A percentile compares a stretch with the other conserved stretches of the same genome.
These are phyloP conservation scores for Frankliniella fusca DNA, from an alignment of 2,888 invertebrate species.

Conservation along the genomic window DNA sequence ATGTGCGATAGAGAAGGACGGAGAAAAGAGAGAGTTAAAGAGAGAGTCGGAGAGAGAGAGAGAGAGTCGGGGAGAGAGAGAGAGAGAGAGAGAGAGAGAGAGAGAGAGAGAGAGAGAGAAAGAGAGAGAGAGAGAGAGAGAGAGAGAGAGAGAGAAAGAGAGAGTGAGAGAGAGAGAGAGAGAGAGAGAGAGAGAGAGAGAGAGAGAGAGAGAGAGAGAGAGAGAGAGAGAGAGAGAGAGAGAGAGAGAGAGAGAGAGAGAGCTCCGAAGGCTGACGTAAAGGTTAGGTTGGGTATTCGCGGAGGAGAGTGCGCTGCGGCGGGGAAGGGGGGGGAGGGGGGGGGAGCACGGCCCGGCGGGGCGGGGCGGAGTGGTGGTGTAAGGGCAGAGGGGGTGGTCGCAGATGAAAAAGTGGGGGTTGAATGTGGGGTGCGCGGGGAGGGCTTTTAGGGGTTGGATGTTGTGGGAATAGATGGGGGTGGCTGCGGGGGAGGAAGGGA, in stretches of 20 bases:
- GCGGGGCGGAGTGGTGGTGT: background rate
- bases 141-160: background rate
- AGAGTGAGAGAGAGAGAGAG: background rate
- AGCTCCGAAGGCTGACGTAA: constrained; percentile 24
- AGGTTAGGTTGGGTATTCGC: constrained; percentile 26
- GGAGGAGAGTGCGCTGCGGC: background rate
- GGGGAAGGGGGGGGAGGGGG: background rate
- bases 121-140: background rate
- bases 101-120: background rate
- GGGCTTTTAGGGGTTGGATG: constrained; percentile 25
- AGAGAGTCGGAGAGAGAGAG: background rate
- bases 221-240: background rate
- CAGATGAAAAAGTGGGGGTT: constrained; percentile 26
- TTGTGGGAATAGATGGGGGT: constrained; percentile 26
- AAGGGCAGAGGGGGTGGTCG: background rate
- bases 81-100: background rate
- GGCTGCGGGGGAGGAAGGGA: background rate
- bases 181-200: background rate
- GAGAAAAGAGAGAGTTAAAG: no score
- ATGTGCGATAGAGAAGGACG: no score
- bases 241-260: background rate
- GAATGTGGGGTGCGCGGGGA: constrained; percentile 18
- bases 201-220: background rate
- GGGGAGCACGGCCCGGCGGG: background rate
- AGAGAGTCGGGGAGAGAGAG: background rate